Base-by-base conservation (phyloP, 1,140 invertebrate genomes). In the Metaphire vulgaris region DNA sequence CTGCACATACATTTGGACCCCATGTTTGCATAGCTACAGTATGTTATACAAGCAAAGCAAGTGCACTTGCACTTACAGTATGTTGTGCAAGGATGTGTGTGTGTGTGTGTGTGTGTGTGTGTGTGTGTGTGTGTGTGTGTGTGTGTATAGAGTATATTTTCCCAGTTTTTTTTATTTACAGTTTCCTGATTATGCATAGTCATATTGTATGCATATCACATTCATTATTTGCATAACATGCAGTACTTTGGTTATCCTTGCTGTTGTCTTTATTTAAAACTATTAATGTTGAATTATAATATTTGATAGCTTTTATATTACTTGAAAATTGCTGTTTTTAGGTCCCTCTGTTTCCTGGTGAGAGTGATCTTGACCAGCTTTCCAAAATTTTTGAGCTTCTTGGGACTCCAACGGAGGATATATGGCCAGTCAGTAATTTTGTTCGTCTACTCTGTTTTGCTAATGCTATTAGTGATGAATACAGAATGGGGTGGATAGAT, bases 321-420 rank as follows among this genome's bases (percentile, higher is more conserved):
- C 68, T 74, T n/a, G 31, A 78, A 41, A 68, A 33, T 78, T 67
- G 68, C n/a, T n/a, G n/a, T 75, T 79, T 83, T 2, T 74, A 88
- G 87, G 90, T 92, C 16, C 97, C 98, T 1, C 94, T 99, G 81
- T 89, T 99, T 70, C 95, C 96, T 33, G 97, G 97, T 33, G 96
- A 99, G 81, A 93, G 94, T 12, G 97, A 99, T 87, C 87, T 99
- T 65, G 96, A 99, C 88, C 97, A 99, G 82, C 86, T 99, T 0
- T 93, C 92, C 0, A 93, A 91, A 84, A 99, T 99, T 81, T 99
- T 98, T 86, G 92, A 93, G 87, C 92, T 90, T 41, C 81, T 93
- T 2, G 98, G 98, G 33, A 96, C 95, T 70, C 97, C 98, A 1
- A 92, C 89, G 28, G 94, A 97, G 82, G 91, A 94, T 80, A 93